Evolutionary conservation across 2,888 invertebrate species (phyloP).

Genomic region (Conomelus anceps): DNA sequence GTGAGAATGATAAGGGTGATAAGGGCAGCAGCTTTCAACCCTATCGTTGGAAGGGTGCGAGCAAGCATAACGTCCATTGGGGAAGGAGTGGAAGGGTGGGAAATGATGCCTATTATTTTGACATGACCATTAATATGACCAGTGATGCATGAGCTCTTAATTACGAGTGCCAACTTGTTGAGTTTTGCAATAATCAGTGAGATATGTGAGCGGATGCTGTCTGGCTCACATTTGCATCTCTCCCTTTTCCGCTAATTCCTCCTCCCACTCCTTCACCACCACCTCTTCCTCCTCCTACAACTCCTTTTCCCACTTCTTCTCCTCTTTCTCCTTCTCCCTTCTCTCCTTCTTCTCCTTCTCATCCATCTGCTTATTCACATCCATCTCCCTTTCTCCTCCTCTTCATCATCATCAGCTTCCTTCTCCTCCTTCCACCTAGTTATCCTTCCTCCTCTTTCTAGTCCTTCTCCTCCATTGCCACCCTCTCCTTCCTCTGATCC

Average conservation of each 20-base stretch:
- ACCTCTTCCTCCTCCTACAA: neutral
- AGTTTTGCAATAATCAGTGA: neutral
- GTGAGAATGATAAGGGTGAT: neutral
- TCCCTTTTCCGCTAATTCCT: neutral
- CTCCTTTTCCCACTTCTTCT: no score
- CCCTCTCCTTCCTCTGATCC: no score
- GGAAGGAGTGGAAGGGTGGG: constrained; percentile 4
- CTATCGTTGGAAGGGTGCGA: neutral
- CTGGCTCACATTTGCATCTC: neutral
- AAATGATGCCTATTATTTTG: constrained; percentile 20
- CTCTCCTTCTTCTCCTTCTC: neutral
- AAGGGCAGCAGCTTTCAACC: neutral
- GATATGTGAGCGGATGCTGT: neutral
- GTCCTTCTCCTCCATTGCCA: no score
- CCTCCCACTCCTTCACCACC: neutral
- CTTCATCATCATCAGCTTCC: neutral
- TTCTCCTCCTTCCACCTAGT: no score
- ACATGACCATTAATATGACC: constrained; percentile 15
- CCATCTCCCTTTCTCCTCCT: neutral
- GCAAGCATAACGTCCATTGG: no score
- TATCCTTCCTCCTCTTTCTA: neutral
- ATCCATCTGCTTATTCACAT: neutral
- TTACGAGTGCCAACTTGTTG: constrained; percentile 13
- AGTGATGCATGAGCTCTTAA: constrained; percentile 5
- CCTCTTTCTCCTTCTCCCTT: neutral